These are phyloP conservation scores for Melanerpes aurifrons DNA, from an alignment of 2,113 vertebrate genomes.

Conservation along the genomic window DNA sequence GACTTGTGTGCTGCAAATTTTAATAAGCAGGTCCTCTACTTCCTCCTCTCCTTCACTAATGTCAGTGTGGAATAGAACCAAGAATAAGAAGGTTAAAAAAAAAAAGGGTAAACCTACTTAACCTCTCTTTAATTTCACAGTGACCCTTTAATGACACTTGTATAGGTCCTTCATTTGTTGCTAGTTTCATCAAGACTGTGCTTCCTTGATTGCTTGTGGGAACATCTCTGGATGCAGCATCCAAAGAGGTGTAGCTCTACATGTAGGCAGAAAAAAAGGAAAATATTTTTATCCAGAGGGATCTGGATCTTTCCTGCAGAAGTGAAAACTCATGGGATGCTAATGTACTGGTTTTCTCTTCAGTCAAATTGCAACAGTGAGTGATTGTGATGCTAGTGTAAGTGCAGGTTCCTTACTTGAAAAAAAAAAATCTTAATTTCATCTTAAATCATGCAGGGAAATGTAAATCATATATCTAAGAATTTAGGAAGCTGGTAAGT, in stretches of 20 bases:
- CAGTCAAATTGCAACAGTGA: neutral
- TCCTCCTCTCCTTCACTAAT: neutral
- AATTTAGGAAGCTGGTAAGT: neutral
- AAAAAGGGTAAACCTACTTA: neutral
- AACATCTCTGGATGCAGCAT: neutral
- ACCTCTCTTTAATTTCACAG: neutral
- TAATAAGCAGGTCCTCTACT: conserved; percentile 15
- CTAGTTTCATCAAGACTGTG: neutral
- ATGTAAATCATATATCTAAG: neutral
- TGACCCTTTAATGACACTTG: neutral
- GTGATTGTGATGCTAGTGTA: accelerated
- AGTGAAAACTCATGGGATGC: neutral
- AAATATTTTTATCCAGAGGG: neutral
- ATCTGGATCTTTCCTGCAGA: neutral
- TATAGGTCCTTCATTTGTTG: neutral
- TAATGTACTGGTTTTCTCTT: neutral
- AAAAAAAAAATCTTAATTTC: neutral
- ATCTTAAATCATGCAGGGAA: neutral
- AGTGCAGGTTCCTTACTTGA: neutral
- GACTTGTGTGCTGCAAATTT: neutral
- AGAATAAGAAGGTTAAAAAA: neutral
- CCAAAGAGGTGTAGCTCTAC: neutral
- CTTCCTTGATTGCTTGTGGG: neutral
- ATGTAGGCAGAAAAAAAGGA: neutral
- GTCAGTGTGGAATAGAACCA: neutral